Conservation (phyloP, 2,113 vertebrate genomes). For the Ammodytes dubius region DNA sequence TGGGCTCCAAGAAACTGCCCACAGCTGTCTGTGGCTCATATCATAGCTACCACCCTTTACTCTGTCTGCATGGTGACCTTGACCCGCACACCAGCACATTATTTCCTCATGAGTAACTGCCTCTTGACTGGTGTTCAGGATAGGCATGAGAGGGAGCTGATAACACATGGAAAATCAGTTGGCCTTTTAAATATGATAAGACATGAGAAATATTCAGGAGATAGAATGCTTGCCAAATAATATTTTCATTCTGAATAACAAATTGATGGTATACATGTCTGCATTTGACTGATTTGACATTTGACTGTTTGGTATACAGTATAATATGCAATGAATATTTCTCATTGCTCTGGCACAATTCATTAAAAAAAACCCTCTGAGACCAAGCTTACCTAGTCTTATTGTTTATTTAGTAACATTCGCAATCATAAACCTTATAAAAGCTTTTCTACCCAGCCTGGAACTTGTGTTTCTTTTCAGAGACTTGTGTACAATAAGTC, state of each 20-base stretch:
- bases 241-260: slow-evolving; percentile 5
- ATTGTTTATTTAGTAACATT: too few species aligned
- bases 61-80: slow-evolving; percentile 63
- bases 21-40: slow-evolving; percentile 62
- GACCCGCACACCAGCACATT: slow-evolving; percentile 64
- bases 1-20: slow-evolving; percentile 17
- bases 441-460: too few species aligned
- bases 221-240: slow-evolving; percentile 35
- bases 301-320: not conserved
- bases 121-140: slow-evolving; percentile 69
- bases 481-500: too few species aligned
- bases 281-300: not conserved
- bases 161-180: slow-evolving; percentile 74
- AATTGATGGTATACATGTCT: not conserved
- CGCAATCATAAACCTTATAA: too few species aligned
- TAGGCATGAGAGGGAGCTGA: slow-evolving; percentile 68
- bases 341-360: too few species aligned
- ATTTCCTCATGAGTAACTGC: slow-evolving; percentile 79
- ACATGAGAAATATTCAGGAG: slow-evolving; percentile 39
- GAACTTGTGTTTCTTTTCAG: too few species aligned
- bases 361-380: too few species aligned
- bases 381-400: too few species aligned
- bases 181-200: slow-evolving; percentile 62
- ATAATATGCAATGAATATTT: not conserved
- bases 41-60: slow-evolving; percentile 33